phyloP scores from a whole-genome alignment of 2,113 vertebrate species.

The Castor canadensis region DNA sequence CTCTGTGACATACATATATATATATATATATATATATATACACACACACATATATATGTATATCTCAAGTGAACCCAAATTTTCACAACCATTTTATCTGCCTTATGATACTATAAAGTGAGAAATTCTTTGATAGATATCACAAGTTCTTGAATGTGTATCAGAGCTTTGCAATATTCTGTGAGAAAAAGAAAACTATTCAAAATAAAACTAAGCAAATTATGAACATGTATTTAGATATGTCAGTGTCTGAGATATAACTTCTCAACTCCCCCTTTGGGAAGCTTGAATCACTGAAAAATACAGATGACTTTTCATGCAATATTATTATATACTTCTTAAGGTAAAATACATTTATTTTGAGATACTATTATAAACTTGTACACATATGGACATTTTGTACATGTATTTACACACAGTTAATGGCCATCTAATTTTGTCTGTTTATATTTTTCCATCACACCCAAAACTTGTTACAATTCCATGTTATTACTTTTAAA shows the following conservation, averaged over 20 bases:
- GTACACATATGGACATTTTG: neutral
- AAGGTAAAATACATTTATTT: neutral
- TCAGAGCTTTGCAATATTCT: neutral
- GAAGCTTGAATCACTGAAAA: conserved; percentile 33
- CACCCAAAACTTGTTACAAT: neutral
- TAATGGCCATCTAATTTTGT: neutral
- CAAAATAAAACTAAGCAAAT: conserved; percentile 54
- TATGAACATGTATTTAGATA: conserved; percentile 7
- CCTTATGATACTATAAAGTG: neutral
- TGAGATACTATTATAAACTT: neutral
- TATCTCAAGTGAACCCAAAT: neutral
- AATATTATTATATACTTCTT: neutral
- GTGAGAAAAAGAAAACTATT: neutral
- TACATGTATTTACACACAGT: neutral
- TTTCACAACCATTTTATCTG: neutral
- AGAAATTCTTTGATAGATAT: conserved; percentile 3
- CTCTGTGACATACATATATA: too few species aligned
- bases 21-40: too few species aligned
- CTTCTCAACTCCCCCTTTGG: neutral
- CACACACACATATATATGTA: too few species aligned
- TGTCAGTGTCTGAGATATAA: neutral
- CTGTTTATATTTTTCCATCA: conserved; percentile 25
- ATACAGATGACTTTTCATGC: neutral
- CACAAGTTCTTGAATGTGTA: neutral
- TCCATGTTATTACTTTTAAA: neutral